phyloP scores from a whole-genome alignment of 2,113 vertebrate species.

The Ciconia stormi region DNA sequence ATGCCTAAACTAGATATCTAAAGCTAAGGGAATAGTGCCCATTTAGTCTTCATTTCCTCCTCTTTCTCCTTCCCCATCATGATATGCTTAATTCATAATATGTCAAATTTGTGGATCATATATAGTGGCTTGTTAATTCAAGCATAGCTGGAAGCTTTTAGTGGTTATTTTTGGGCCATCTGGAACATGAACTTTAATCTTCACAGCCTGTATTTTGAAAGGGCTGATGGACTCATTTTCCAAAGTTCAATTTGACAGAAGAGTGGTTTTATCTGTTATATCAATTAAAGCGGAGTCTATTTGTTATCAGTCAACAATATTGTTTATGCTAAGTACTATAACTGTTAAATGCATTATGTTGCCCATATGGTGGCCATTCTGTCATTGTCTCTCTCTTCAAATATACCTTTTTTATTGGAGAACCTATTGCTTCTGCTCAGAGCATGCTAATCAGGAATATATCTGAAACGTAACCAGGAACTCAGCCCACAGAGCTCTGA shows the following conservation, averaged over 20 bases:
- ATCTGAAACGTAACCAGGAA: slow-evolving; percentile 14
- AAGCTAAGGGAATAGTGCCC: background rate
- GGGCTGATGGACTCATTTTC: slow-evolving; percentile 11
- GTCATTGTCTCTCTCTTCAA: slow-evolving; percentile 26
- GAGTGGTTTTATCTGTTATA: slow-evolving; percentile 19
- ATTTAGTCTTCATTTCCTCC: background rate
- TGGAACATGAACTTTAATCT: slow-evolving; percentile 32
- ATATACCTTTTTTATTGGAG: background rate
- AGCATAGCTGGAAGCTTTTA: background rate
- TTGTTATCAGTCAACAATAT: slow-evolving; percentile 20
- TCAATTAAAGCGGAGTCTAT: background rate
- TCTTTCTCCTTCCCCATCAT: background rate
- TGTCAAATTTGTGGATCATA: background rate
- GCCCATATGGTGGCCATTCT: background rate
- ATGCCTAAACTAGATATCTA: background rate
- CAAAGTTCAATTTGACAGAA: slow-evolving; percentile 44
- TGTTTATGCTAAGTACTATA: slow-evolving; percentile 2
- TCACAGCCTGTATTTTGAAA: background rate
- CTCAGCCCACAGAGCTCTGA: slow-evolving; percentile 8
- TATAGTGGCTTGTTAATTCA: slow-evolving; percentile 8
- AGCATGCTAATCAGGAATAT: slow-evolving; percentile 12
- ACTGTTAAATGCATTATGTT: slow-evolving; percentile 34
- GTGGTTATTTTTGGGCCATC: slow-evolving; percentile 8
- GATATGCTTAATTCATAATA: background rate
- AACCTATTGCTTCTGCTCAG: slow-evolving; percentile 41